Conservation (phyloP, 2,888 invertebrate species). For the Bruchidius siliquastri region DNA sequence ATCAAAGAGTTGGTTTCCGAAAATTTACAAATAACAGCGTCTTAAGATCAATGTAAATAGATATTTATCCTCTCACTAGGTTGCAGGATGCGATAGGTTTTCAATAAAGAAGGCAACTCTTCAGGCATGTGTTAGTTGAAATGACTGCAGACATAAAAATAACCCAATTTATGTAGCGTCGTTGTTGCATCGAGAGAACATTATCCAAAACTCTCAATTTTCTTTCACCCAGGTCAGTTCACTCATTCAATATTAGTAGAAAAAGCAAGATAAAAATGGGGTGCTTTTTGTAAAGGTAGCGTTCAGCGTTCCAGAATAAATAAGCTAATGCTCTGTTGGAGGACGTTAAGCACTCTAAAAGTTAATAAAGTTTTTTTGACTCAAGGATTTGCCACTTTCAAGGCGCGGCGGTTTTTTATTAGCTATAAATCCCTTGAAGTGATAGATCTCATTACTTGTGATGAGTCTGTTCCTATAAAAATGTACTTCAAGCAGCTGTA, state of each 20-base stretch:
- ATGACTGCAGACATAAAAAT: no score
- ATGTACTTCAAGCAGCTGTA: no score
- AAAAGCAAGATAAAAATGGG: neutral
- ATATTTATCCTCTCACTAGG: no score
- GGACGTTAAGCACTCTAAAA: neutral
- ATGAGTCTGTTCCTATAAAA: neutral
- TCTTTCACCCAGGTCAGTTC: neutral
- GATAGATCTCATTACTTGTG: neutral
- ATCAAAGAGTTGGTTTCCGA: no score
- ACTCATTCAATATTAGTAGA: neutral
- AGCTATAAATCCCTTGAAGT: neutral
- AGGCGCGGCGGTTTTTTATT: neutral
- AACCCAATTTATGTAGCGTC: neutral
- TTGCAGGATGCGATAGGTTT: no score
- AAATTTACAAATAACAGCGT: no score
- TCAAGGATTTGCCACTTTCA: neutral
- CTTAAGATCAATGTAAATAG: no score
- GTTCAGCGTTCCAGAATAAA: neutral
- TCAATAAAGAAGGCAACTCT: no score
- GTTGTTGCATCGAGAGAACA: neutral
- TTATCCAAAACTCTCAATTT: neutral
- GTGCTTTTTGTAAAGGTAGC: neutral
- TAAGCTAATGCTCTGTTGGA: neutral
- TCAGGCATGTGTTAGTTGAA: no score
- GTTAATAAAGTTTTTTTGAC: neutral